A percentile compares a stretch with the other conserved stretches of the same genome.
Conservation (phyloP, 2,113 vertebrate species). For the Macrotis lagotis region DNA sequence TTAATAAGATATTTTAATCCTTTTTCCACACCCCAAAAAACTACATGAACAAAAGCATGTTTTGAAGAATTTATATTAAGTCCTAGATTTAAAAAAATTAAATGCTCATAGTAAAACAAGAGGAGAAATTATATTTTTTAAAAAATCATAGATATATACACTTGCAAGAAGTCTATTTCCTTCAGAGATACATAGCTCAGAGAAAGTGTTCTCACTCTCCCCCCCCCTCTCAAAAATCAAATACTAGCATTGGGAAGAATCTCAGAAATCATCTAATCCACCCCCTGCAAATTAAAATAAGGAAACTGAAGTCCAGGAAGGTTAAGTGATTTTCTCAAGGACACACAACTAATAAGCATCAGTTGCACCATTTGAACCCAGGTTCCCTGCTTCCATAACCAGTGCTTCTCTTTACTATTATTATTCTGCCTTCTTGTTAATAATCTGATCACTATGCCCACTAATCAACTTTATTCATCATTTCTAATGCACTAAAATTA, state of each 20-base stretch:
- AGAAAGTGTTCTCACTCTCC: background rate
- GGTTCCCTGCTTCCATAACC: background rate
- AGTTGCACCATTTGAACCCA: background rate
- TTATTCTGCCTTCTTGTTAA: background rate
- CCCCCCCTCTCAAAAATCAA: background rate
- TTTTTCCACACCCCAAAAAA: background rate
- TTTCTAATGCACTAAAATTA: conserved; percentile 41
- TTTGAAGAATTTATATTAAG: background rate
- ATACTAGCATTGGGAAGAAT: background rate
- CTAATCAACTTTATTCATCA: conserved; percentile 35
- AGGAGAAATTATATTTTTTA: background rate
- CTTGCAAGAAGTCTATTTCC: conserved; percentile 32
- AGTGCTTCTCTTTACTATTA: background rate
- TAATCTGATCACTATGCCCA: background rate
- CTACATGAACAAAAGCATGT: background rate
- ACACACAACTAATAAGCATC: background rate
- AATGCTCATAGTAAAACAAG: conserved; percentile 9
- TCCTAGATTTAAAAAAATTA: conserved; percentile 31
- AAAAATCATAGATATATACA: background rate
- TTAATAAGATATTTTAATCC: background rate
- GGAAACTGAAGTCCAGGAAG: background rate
- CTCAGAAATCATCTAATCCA: background rate
- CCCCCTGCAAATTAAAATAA: background rate
- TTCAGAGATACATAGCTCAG: background rate
- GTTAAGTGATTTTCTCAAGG: background rate